Conservation (phyloP, 1,140 invertebrate species). For the Aricia agestis region DNA sequence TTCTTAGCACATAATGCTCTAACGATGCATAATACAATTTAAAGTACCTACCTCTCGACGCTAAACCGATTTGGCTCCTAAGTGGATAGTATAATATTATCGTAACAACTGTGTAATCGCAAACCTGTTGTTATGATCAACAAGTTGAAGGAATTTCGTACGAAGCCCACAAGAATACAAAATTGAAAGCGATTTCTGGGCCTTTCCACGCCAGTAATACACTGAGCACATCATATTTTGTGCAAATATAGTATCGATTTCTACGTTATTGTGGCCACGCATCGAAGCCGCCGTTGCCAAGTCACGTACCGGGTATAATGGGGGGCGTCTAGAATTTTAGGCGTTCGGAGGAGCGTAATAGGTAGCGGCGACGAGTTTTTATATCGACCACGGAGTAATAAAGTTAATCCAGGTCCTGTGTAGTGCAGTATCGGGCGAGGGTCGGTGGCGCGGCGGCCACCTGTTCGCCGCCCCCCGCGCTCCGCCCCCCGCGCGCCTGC, state of each 20-base stretch:
- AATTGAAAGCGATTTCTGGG: constrained; percentile 26
- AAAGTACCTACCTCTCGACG: constrained; percentile 12
- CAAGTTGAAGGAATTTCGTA: constrained; percentile 34
- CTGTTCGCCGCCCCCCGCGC: constrained; percentile 44
- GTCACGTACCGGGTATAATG: constrained; percentile 46
- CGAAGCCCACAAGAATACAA: constrained; percentile 17
- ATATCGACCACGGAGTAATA: constrained; percentile 56
- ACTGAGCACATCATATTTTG: constrained; percentile 32
- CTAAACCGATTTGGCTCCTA: constrained; percentile 15
- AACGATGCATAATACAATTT: constrained; percentile 6
- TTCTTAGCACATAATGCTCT: constrained; percentile 8
- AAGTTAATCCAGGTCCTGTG: constrained; percentile 66
- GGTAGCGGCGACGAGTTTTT: constrained; percentile 39
- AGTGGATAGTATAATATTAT: constrained; percentile 16
- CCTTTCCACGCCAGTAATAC: constrained; percentile 17
- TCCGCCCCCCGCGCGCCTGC: constrained; percentile 28
- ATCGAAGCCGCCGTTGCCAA: constrained; percentile 51
- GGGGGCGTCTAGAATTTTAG: constrained; percentile 32
- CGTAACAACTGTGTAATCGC: constrained; percentile 23
- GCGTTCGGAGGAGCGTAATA: constrained; percentile 24
- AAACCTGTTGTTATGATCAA: constrained; percentile 41
- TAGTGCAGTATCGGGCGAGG: constrained; percentile 57
- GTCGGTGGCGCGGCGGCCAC: constrained; percentile 45
- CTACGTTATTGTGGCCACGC: constrained; percentile 23
- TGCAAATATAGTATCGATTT: constrained; percentile 46